Conservation (phyloP, 2,888 invertebrate genomes). For the Carterocephalus palaemon region DNA sequence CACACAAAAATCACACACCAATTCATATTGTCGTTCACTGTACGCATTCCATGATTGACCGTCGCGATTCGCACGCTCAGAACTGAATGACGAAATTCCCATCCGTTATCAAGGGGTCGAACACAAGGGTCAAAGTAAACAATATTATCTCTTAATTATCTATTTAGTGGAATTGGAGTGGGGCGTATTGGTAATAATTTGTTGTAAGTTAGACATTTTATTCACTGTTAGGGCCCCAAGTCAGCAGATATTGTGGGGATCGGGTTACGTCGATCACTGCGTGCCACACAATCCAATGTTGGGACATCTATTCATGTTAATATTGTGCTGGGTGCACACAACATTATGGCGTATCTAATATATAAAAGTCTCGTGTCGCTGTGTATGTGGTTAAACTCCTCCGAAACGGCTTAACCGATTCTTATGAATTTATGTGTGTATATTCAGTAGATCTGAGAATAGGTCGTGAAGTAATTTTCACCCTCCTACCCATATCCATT, state of each 20-base stretch:
- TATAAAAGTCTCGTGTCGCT: background rate
- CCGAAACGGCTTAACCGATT: too few species aligned
- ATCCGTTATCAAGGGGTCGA: slow-evolving; percentile 40
- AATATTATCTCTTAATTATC: slow-evolving; percentile 64
- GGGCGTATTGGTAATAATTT: slow-evolving; percentile 45
- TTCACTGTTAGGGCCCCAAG: slow-evolving; percentile 31
- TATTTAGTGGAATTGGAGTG: slow-evolving; percentile 43
- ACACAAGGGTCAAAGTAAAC: slow-evolving; percentile 60
- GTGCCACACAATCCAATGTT: slow-evolving; percentile 16
- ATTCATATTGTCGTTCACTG: slow-evolving; percentile 55
- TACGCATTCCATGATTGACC: slow-evolving; percentile 48
- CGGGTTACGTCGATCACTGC: slow-evolving; percentile 39
- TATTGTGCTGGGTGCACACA: slow-evolving; percentile 10
- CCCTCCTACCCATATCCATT: too few species aligned
- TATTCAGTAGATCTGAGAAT: too few species aligned
- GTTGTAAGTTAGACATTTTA: slow-evolving; percentile 33
- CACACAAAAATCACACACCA: slow-evolving; percentile 63
- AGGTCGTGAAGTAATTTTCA: too few species aligned
- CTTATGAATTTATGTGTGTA: too few species aligned
- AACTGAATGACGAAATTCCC: slow-evolving; percentile 57
- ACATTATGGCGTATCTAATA: background rate
- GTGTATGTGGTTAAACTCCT: too few species aligned
- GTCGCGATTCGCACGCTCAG: slow-evolving; percentile 45
- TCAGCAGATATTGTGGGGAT: slow-evolving; percentile 46
- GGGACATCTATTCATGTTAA: slow-evolving; percentile 6